Conservation (phyloP, 2,888 invertebrate genomes). For the Chesias legatella region DNA sequence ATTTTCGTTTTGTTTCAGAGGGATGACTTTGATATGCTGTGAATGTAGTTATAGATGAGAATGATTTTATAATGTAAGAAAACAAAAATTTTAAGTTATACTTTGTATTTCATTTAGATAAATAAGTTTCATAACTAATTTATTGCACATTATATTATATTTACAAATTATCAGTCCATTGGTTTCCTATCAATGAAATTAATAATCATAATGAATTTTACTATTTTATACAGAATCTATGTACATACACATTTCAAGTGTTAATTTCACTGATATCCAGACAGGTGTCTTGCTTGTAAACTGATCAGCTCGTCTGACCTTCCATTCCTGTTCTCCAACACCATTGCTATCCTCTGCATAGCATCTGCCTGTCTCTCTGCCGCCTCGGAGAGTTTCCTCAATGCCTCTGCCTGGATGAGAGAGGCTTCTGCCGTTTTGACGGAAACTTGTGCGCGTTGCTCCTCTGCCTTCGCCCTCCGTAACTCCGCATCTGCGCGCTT, state of each 20-base stretch:
- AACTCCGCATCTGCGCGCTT: constrained; percentile 59
- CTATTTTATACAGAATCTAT: neutral
- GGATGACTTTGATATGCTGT: constrained; percentile 77
- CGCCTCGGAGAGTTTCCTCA: constrained; percentile 53
- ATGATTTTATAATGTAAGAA: too few species aligned
- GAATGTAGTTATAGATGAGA: constrained; percentile 13
- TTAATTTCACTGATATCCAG: constrained; percentile 11
- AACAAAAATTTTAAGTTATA: too few species aligned
- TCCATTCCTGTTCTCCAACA: constrained; percentile 37
- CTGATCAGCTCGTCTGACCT: constrained; percentile 29
- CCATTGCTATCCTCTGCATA: constrained; percentile 47
- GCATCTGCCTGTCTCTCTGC: constrained; percentile 53
- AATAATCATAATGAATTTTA: too few species aligned
- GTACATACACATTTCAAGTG: neutral
- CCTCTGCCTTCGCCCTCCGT: constrained; percentile 52
- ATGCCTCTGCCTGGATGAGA: constrained; percentile 50
- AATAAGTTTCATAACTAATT: neutral
- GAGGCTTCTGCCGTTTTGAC: constrained; percentile 52
- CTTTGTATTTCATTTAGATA: neutral
- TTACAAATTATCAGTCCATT: too few species aligned
- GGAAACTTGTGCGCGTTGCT: constrained; percentile 41
- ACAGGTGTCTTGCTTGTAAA: constrained; percentile 10
- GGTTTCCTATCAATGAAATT: too few species aligned
- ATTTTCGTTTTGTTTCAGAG: constrained; percentile 68
- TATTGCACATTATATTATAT: too few species aligned